Evolutionary conservation across 1,140 invertebrate species (phyloP), one percentile per base, ranked within the genome.

Genomic region (Megalopta genalis): DNA sequence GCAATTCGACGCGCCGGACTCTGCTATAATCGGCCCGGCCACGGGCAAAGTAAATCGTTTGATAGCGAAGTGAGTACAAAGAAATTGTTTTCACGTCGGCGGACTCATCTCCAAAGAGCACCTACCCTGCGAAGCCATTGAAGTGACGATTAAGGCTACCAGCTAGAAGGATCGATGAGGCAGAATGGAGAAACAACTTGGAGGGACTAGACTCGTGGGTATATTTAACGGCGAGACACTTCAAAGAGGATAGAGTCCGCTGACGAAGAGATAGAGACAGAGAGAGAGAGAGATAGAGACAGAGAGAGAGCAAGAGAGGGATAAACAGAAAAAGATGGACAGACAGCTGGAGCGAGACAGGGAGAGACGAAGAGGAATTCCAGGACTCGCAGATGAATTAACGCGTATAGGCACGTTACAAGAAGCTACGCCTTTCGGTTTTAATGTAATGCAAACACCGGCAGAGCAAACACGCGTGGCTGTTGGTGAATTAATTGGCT

Each of bases 391-490:
- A 80, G 77, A 74, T 78, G 82, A 87, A 77, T 79, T 83, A 77
- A 52, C 49, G 49, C 14, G 16, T 69, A 83, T 57, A 25, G 70
- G 59, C 42, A 62, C 68, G 60, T 86, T 42, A 59, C 72, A 82
- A 67, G 76, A 64, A 59, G 6, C 74, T 77, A 80, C 73, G 79
- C 87, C 86, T 88, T 90, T 90, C 77, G 77, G 80, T 86, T 90
- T 90, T 90, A 91, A 91, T 90, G 88, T 77, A 90, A 90, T 86
- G 90, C 87, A 90, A 91, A 91, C 87, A 90, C 75, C 76, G 65
- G 83, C 73, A 75, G 69, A 65, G 80, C 70, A 84, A 86, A 83
- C 82, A 83, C 75, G 42, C 39, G 83, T 85, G 79, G 81, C 68
- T 86, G 76, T 82, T 86, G 75, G 23, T 68, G 62, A 85, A 86